Percentiles rank a stretch among this genome's conserved stretches.
Conservation (phyloP, 64 coral and sea anemone genomes). For the Pachyseris speciosa region DNA sequence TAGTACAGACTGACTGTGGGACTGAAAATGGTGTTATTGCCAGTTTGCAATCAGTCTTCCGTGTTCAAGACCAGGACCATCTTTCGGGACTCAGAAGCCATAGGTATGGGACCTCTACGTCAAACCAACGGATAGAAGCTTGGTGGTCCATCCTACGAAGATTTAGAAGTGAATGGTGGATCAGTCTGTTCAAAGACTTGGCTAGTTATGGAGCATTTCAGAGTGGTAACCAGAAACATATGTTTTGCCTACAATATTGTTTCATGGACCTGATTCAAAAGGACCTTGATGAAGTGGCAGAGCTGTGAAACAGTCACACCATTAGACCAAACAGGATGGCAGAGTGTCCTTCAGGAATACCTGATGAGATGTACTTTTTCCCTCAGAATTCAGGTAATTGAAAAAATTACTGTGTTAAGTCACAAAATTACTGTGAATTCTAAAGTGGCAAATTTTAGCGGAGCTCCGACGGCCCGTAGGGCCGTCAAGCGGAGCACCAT, state of each 20-base stretch:
- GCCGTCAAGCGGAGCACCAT: too few relatives aligned
- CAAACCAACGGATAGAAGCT: conserved; percentile 62
- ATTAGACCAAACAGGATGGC: conserved; percentile 43
- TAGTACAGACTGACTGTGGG: conserved; percentile 60
- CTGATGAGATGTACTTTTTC: conserved; percentile 68
- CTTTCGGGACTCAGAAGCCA: conserved; percentile 24
- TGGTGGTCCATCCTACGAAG: conserved; percentile 61
- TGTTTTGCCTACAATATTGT: conserved; percentile 51
- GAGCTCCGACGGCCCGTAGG: not conserved
- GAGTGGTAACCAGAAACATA: conserved; percentile 61
- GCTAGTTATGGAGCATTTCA: conserved; percentile 25
- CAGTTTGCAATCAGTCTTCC: conserved; percentile 44
- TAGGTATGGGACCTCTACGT: conserved; percentile 47
- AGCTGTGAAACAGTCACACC: conserved; percentile 46
- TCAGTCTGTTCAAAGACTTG: conserved; percentile 62
- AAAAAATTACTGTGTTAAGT: too few relatives aligned
- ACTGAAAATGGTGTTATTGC: conserved; percentile 69
- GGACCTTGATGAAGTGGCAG: conserved; percentile 62
- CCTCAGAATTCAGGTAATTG: conserved; percentile 59
- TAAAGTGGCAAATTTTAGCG: too few relatives aligned
- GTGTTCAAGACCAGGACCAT: not conserved
- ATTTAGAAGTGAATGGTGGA: conserved; percentile 65
- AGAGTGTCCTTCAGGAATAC: conserved; percentile 54
- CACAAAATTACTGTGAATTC: too few relatives aligned
- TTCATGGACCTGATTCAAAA: conserved; percentile 69